phyloP scores from a whole-genome alignment of 1,140 invertebrate genomes.

The Drosophila chauvacae region DNA sequence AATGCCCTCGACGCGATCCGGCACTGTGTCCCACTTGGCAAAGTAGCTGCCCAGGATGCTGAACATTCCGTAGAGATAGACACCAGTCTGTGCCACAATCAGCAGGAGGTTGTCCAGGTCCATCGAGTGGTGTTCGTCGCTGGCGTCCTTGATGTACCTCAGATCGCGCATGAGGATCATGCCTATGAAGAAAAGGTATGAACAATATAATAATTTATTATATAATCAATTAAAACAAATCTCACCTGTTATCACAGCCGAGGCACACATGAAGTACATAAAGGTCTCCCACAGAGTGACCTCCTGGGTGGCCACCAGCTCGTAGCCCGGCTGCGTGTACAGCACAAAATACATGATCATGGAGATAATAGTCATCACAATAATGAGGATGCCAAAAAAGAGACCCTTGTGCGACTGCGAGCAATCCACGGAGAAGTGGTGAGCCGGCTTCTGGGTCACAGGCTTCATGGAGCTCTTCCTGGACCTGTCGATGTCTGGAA shows the following conservation, averaged over 20 bases:
- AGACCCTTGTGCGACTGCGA: conserved; percentile 94
- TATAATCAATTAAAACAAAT: too few species aligned
- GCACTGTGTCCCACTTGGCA: conserved; percentile 87
- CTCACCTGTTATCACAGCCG: conserved; percentile 75
- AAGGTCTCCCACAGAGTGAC: conserved; percentile 91
- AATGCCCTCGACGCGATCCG: conserved; percentile 86
- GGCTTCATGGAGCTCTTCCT: conserved; percentile 78
- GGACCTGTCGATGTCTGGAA: conserved; percentile 76
- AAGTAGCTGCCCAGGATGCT: conserved; percentile 92
- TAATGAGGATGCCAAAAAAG: conserved; percentile 93
- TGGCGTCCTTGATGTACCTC: conserved; percentile 86
- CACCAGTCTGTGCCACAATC: conserved; percentile 93
- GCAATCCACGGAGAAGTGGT: conserved; percentile 95
- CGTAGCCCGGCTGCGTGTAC: conserved; percentile 88
- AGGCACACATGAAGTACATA: conserved; percentile 86
- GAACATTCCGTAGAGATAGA: conserved; percentile 95
- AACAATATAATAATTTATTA: not conserved
- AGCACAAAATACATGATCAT: conserved; percentile 96
- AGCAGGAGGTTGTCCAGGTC: conserved; percentile 94
- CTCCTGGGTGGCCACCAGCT: conserved; percentile 89
- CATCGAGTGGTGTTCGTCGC: conserved; percentile 86
- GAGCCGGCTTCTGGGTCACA: conserved; percentile 84
- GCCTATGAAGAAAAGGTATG: conserved; percentile 75
- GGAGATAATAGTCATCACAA: conserved; percentile 94
- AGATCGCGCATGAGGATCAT: conserved; percentile 88